Conservation (phyloP, 2,888 invertebrate species). For the Orthosia gracilis region DNA sequence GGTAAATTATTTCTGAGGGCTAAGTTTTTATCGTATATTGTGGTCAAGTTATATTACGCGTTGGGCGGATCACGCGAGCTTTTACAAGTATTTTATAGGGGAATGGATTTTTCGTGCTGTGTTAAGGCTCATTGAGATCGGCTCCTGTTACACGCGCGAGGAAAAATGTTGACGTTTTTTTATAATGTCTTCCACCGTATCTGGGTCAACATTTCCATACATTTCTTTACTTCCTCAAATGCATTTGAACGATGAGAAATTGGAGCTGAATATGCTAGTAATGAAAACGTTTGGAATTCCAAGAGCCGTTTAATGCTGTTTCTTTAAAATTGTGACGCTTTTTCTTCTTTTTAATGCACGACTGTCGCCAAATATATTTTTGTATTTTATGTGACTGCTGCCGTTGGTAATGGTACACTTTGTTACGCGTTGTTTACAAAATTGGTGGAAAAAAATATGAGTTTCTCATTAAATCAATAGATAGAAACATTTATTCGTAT, state of each 20-base stretch:
- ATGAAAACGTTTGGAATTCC: slow-evolving; percentile 47
- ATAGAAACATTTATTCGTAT: no score
- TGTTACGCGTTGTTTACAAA: neutral
- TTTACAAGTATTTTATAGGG: slow-evolving; percentile 74
- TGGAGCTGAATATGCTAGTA: slow-evolving; percentile 49
- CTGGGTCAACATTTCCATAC: slow-evolving; percentile 70
- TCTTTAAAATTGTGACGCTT: slow-evolving; percentile 9
- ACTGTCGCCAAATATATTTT: neutral
- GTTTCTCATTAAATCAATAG: neutral
- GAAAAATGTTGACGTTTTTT: slow-evolving; percentile 61
- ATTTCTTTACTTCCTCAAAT: slow-evolving; percentile 67
- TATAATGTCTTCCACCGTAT: slow-evolving; percentile 61
- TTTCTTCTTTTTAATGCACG: slow-evolving; percentile 7
- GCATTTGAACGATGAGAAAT: slow-evolving; percentile 64
- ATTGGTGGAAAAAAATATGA: neutral
- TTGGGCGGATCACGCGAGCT: slow-evolving; percentile 73
- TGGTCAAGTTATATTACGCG: slow-evolving; percentile 79
- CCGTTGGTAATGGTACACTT: neutral
- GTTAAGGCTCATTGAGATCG: slow-evolving; percentile 67
- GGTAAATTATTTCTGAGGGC: slow-evolving; percentile 69
- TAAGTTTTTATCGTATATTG: slow-evolving; percentile 75
- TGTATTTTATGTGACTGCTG: neutral
- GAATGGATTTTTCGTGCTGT: slow-evolving; percentile 63
- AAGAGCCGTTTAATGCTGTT: slow-evolving; percentile 21
- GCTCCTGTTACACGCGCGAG: slow-evolving; percentile 75